Base-by-base conservation (phyloP, 2,888 invertebrate genomes). In the Lypha dubia region DNA sequence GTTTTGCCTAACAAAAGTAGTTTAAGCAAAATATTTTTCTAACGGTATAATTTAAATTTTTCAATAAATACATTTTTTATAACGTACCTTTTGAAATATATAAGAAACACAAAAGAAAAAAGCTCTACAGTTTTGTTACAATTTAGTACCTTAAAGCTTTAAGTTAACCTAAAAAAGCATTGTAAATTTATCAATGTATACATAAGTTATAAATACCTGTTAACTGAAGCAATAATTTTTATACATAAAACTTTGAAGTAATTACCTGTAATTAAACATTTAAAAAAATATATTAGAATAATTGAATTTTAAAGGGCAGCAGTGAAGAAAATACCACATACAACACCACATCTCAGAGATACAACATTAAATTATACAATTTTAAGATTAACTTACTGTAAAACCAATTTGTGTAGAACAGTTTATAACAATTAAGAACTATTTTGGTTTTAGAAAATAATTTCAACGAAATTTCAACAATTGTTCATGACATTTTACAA, bases 291-390 rank as follows among this genome's bases (percentile, higher is more conserved):
- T 35, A 74, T 63, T 74, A 32, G 1, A 62, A 15, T 11, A 46
- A 32, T 24, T 28, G 8, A 22, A 35, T 53, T 17, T 60, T 0
- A 15, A 20, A 41, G 6, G 0, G 7, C 58, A 24, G 13, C 6
- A 20, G 38, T 46, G 1, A 4, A 8, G 9, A 32, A 60, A 60
- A 28, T 74, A 63, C 13, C 51, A 77, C 75, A 67, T 73, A 71
- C 67, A 84, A 84, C 84, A 84, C 70, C 84, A 84, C 77, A 83
- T 73, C 67, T 75, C 75, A 75, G 9, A 75, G 63, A 79, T 46
- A 79, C 75, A 84, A 84, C 84, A 84, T 65, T 22, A 71, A 84
- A 67, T 80, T 41, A 17, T 11, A 77, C 0, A 24, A n/a, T 56
- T 62, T 49, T 46, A 49, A 28, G 51, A 51, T 41, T 63, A 44